Percentiles rank a stretch among this genome's conserved stretches.
Conservation (phyloP, 2,888 invertebrate genomes). For the Apodemia duryi region DNA sequence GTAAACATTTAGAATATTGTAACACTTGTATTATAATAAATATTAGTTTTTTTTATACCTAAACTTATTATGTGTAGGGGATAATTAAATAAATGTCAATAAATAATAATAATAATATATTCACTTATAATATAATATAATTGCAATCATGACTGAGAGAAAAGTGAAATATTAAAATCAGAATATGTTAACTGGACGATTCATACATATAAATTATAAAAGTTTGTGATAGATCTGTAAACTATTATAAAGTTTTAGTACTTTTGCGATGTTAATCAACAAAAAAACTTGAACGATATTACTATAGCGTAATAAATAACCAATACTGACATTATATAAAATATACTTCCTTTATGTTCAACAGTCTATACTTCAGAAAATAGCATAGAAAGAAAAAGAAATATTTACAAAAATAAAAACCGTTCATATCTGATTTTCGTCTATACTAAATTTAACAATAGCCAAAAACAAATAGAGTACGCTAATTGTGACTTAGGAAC, state of each 20-base stretch:
- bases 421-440: slow-evolving; percentile 46
- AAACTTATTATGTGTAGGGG: not conserved
- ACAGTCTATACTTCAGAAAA: slow-evolving; percentile 62
- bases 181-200: slow-evolving; percentile 52
- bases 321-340: slow-evolving; percentile 47
- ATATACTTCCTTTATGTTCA: slow-evolving; percentile 58
- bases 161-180: slow-evolving; percentile 48
- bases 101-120: slow-evolving; percentile 38
- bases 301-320: slow-evolving; percentile 37
- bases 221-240: slow-evolving; percentile 18
- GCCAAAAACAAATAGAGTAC: slow-evolving; percentile 35
- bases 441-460: slow-evolving; percentile 41
- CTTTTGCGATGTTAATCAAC: slow-evolving; percentile 20
- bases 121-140: slow-evolving; percentile 39
- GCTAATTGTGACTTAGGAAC: slow-evolving; percentile 56
- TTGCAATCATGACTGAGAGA: slow-evolving; percentile 54
- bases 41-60: too few relatives aligned
- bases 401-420: slow-evolving; percentile 54
- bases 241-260: not conserved
- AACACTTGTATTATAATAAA: too few relatives aligned
- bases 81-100: slow-evolving; percentile 23
- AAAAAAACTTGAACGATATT: slow-evolving; percentile 32
- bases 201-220: slow-evolving; percentile 32
- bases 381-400: slow-evolving; percentile 54
- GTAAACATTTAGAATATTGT: too few relatives aligned